phyloP scores from a whole-genome alignment of 2,113 vertebrate species.

The Strigops habroptila region DNA sequence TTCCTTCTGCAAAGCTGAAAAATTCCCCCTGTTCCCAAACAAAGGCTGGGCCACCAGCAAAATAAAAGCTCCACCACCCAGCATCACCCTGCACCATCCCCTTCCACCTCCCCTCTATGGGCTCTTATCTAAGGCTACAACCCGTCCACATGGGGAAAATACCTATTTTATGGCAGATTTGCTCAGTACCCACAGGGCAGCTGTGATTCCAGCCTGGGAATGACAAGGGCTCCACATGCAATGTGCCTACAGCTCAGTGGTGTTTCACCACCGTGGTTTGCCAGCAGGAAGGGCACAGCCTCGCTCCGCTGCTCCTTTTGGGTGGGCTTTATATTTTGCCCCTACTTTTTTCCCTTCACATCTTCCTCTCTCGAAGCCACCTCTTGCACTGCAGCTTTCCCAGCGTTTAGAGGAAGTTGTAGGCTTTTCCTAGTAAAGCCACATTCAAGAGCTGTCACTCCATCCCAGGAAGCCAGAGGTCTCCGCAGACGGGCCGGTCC shows the following conservation, averaged over 20 bases:
- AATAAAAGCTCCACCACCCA: background rate
- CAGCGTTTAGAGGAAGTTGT: accelerated
- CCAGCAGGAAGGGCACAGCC: background rate
- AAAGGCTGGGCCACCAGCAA: background rate
- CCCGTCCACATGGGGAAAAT: background rate
- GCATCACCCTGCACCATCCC: background rate
- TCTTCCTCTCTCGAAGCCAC: background rate
- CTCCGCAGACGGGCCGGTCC: background rate
- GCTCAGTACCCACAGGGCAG: background rate
- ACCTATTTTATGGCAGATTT: background rate
- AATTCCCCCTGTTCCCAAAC: accelerated
- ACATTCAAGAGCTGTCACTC: background rate
- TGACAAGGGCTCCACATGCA: background rate
- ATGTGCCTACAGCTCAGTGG: accelerated
- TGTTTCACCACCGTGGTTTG: accelerated
- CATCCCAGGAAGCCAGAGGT: background rate
- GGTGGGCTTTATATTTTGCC: background rate
- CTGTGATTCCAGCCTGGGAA: background rate
- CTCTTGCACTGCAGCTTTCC: background rate
- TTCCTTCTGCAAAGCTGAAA: background rate
- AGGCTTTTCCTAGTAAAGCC: background rate
- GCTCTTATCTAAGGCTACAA: background rate
- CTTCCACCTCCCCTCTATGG: accelerated
- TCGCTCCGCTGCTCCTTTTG: background rate
- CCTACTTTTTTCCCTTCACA: background rate